These are phyloP conservation scores for Corydoras sp. DNA, from an alignment of 2,113 vertebrate genomes.

Conservation along the genomic window DNA sequence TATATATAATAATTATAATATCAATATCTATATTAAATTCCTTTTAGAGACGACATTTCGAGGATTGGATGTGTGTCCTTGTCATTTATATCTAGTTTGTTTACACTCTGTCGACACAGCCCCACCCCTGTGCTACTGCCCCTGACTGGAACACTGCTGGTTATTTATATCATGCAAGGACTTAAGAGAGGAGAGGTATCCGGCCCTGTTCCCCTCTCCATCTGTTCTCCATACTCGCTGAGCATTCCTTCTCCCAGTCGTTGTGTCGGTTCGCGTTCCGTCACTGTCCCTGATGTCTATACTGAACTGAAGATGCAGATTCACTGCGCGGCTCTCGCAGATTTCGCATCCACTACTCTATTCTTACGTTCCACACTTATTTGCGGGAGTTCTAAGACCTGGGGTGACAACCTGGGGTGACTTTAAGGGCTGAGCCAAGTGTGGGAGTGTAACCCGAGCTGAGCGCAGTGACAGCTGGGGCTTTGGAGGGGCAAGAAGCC, in stretches of 20 bases:
- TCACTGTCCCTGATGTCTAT: no score
- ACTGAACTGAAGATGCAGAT: not conserved
- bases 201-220: not conserved
- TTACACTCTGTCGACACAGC: not conserved
- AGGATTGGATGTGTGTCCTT: not conserved
- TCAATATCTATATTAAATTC: no score
- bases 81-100: not conserved
- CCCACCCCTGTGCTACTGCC: constrained; percentile 3
- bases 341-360: no score
- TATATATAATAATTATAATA: no score
- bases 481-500: constrained; percentile 39
- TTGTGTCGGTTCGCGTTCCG: no score
- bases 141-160: constrained; percentile 8
- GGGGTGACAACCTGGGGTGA: constrained; percentile 49
- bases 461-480: constrained; percentile 59
- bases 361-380: constrained; percentile 8
- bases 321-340: no score
- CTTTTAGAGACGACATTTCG: no score
- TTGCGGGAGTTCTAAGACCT: constrained; percentile 39
- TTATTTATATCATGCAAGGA: constrained; percentile 25
- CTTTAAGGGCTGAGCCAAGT: constrained; percentile 58
- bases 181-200: not conserved
- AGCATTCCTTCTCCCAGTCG: not conserved
- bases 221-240: not conserved
- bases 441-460: constrained; percentile 65